These are phyloP conservation scores for Archips crataeganus DNA, from an alignment of 2,888 invertebrate genomes.

Conservation along the genomic window DNA sequence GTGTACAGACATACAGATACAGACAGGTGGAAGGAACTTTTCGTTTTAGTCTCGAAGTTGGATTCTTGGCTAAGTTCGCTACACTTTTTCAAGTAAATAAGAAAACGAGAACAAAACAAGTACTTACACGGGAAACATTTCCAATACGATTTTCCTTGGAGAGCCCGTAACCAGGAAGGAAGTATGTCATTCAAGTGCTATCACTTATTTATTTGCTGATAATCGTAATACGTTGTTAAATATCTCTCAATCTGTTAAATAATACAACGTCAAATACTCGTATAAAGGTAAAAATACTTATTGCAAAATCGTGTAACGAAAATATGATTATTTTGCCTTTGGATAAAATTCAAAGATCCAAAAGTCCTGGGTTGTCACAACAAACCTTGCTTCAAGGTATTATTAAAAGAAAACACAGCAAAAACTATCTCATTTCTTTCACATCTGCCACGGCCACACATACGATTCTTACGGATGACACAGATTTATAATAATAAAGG, in stretches of 20 bases:
- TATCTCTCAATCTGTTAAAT: background rate
- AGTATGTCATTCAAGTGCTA: background rate
- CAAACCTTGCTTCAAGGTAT: conserved; percentile 15
- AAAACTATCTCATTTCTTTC: conserved; percentile 27
- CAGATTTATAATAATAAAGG: conserved; percentile 24
- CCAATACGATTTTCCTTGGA: background rate
- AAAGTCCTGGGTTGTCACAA: conserved; percentile 12
- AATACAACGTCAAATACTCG: background rate
- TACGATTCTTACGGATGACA: conserved; percentile 1
- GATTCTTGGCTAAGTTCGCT: conserved; percentile 15
- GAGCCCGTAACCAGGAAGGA: background rate
- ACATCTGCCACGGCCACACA: conserved; percentile 24
- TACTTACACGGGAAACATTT: background rate
- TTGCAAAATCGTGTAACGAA: background rate
- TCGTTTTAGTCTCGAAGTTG: conserved; percentile 31
- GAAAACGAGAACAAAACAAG: background rate
- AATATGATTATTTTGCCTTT: background rate
- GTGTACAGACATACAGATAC: conserved; percentile 50
- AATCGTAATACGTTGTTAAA: background rate
- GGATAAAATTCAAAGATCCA: background rate
- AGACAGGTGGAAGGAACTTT: conserved; percentile 54
- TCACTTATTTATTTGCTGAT: background rate
- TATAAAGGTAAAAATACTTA: background rate
- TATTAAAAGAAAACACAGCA: conserved; percentile 27
- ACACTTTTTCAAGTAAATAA: conserved; percentile 23